Evolutionary conservation across 2,888 invertebrate species (phyloP).

Genomic region (Electrophaes corylata): DNA sequence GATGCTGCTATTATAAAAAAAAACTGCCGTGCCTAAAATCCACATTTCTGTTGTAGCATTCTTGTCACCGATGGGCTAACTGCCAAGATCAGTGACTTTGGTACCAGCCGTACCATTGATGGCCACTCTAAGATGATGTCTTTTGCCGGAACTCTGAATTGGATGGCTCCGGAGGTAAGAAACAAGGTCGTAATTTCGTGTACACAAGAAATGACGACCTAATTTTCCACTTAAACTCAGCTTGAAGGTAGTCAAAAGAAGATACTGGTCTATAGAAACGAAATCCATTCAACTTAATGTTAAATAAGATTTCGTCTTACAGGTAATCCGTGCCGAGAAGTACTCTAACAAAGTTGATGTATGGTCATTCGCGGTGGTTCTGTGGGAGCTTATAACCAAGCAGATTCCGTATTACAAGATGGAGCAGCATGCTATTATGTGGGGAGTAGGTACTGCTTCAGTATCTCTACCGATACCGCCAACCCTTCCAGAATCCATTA

Average conservation of each 20-base stretch:
- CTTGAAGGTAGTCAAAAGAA: no score
- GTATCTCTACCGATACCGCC: conserved; percentile 94
- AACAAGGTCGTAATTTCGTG: neutral
- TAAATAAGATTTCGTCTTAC: neutral
- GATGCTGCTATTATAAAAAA: neutral
- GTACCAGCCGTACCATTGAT: conserved; percentile 97
- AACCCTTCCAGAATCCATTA: conserved; percentile 74
- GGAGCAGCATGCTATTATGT: conserved; percentile 98
- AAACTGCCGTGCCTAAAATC: no score
- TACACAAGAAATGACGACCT: no score
- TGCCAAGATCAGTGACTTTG: conserved; percentile 99
- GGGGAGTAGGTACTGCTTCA: conserved; percentile 98
- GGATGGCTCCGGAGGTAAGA: conserved; percentile 97
- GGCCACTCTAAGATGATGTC: conserved; percentile 96
- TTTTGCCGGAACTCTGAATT: conserved; percentile 98
- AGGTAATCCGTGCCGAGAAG: conserved; percentile 96
- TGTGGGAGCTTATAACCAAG: conserved; percentile 99
- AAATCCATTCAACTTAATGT: no score
- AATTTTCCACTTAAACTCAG: no score
- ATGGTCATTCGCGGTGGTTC: conserved; percentile 98
- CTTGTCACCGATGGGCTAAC: conserved; percentile 91
- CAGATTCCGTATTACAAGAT: conserved; percentile 79
- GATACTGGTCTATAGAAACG: no score
- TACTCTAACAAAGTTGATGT: conserved; percentile 99
- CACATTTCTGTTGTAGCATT: conserved; percentile 83